Evolutionary conservation across 92 coral and sea anemone species (phyloP), one percentile per base, ranked within the genome.

Genomic region (Porites evermanni): DNA sequence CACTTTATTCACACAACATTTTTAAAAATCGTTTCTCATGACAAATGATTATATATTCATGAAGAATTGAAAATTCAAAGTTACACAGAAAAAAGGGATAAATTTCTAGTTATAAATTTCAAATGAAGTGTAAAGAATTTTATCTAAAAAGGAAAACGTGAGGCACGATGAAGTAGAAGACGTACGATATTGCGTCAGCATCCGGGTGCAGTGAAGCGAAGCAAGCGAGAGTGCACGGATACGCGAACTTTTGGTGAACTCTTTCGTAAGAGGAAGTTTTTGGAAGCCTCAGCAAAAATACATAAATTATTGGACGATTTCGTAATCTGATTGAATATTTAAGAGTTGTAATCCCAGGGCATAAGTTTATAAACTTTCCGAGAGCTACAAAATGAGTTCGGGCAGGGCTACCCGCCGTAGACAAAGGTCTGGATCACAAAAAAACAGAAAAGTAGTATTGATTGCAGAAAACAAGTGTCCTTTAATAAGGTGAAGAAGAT

Each of bases 161-260:
- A 12, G 61, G 13, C 1, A 14, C 13, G 56, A 52, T 20, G 85
- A 9, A 70, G 24, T 58, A 16, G 26, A 56, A 13, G 70, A 38
- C 47, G 47, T 50, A 16, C 32, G 56, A 1, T 81, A 61, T 69
- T 53, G 18, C 85, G 85, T 81, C 85, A 38, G 58, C 56, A 53
- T 19, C 26, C 20, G 47, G 47, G 47, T 3, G 14, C n/a, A 44
- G 26, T 7, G 2, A 59, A 61, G 63, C 70, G 85, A 81, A 69
- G 85, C 68, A 64, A 70, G 66, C 77, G 65, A 81, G 66, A 26
- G 38, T 12, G 77, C 85, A 81, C 85, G 77, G 77, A 56, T 14
- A 3, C 13, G 0, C 47, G 47, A 38, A 38, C 54, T 24, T 65
- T 23, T 68, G 9, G 18, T 26, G 23, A 11, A 6, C 53, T 47